Percentiles rank a stretch among this genome's conserved stretches.
Evolutionary conservation across 2,888 invertebrate species (phyloP).

Genomic region (Eucriotettix oculatus): DNA sequence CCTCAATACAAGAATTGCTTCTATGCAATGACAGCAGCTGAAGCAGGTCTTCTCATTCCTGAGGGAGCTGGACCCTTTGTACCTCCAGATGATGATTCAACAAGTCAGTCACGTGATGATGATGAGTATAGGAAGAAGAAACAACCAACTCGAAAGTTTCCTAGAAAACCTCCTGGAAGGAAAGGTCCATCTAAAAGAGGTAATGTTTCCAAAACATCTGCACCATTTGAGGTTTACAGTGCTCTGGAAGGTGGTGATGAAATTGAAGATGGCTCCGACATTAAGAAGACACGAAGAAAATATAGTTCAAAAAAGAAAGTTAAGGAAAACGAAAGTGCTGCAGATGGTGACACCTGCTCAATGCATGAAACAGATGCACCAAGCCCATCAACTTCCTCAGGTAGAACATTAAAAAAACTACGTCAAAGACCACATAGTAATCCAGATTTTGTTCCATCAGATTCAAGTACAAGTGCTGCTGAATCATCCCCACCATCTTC

Average conservation of each 20-base stretch:
- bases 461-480: not conserved
- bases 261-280: not conserved
- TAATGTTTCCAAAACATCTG: slow-evolving; percentile 1
- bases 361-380: not conserved
- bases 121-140: slow-evolving; percentile 2
- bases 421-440: not conserved
- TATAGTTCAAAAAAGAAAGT: not conserved
- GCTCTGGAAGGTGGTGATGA: not conserved
- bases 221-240: slow-evolving; percentile 5
- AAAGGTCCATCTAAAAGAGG: not conserved
- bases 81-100: slow-evolving; percentile 3
- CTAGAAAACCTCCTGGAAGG: slow-evolving; percentile 3
- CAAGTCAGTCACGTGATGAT: slow-evolving; percentile 1
- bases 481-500: not conserved
- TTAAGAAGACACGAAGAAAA: not conserved
- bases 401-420: not conserved
- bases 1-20: slow-evolving; percentile 13
- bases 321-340: not conserved
- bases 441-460: not conserved
- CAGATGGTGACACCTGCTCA: not conserved
- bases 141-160: not conserved
- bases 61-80: slow-evolving; percentile 3
- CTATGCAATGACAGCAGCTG: slow-evolving; percentile 15
- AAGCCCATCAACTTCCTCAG: not conserved
- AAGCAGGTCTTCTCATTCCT: slow-evolving; percentile 16